Base-by-base conservation (phyloP, 2,888 invertebrate species). In the Heterodera filipjevi region DNA sequence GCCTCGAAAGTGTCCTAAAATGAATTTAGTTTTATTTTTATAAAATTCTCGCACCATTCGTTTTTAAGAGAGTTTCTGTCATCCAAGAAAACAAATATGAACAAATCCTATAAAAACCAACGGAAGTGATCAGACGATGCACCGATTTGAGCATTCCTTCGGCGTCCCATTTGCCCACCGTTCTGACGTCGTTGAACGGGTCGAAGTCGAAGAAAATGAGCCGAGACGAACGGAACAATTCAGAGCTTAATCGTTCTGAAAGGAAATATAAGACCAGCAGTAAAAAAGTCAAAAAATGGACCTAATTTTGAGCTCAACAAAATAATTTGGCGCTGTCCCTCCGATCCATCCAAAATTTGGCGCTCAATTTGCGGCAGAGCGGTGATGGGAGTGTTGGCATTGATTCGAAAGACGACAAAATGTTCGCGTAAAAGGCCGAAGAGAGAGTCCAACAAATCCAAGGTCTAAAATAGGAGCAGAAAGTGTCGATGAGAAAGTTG, bases 191-290 rank as follows among this genome's bases (percentile, higher is more conserved):
- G 68, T 33, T 68, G 68, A 3, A 6, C 35, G 68, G 68, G 33
- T 68, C 68, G 22, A 68, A 68, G 10, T 68, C 68, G 68, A 30
- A 68, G 35, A 68, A 68, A 33, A 68, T 27, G 33, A 68, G 33
- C 14, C 68, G 68, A 2, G 68, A 32, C 19, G 33, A 68, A 35
- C 33, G 32, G 32, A 68, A 68, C 6, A 68, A 22, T 22, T 68
- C 33, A 5, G 33, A 30, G 22, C 33, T 35, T 10, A 68, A 35
- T 33, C 68, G 22, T 32, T 68, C 68, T 68, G 68, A 35, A 68
- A 68, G 16, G 10, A 8, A 2, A 6, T 22, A 27, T 59, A n/a
- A n/a, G n/a, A n/a, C n/a, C n/a, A n/a, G n/a, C 27, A 27, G 27
- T 30, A 33, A 14, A 19, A 5, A 19, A 33, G 22, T 10, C 59